Evolutionary conservation across 2,797 vertebrate genomes (phyloP), one percentile per base, ranked within the genome.

Genomic region (Setipinna tenuifilis): DNA sequence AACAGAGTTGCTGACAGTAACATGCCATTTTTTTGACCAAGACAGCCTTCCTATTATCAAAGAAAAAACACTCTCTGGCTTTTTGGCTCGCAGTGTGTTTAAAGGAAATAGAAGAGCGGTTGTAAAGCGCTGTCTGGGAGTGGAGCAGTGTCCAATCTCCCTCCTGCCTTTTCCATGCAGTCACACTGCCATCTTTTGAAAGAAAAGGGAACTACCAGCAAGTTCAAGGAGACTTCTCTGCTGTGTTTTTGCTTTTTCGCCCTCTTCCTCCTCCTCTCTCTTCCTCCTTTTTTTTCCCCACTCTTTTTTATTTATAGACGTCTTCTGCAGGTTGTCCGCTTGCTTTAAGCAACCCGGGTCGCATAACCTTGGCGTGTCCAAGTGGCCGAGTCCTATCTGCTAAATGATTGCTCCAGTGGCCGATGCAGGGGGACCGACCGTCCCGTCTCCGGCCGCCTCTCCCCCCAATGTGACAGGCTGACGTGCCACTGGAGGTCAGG

Each of bases 141-240:
- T 41, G 17, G 71, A 78, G 7, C 41, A 78, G 41, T 78, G 35
- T 31, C 71, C 71, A n/a, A n/a, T 6, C 35, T 78, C 9, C 71
- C 71, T 44, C 35, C 5, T 17, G 83, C 92, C 92, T 86, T 88
- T 96, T 96, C 93, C 94, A 68, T 95, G 97, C 93, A 94, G 95
- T 94, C 95, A 97, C 91, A 97, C 96, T 98, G 97, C 97, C 98
- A 98, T 97, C 98, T 98, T 93, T 96, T 96, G 97, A 95, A 91
- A 68, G 17, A 50, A 84, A 41, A 61, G n/a, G 89, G 96, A 91
- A 98, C 91, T 94, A 62, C 94, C 87, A 81, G 71, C 65, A 78
- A 50, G 61, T 82, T 23, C 35, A 82, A 31, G 17, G 16, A 28
- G 50, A 28, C 14, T 85, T n/a, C 82, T 84, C 0, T 87, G 81